phyloP scores from a whole-genome alignment of 2,113 vertebrate species.

The Nyctibius bracteatus region DNA sequence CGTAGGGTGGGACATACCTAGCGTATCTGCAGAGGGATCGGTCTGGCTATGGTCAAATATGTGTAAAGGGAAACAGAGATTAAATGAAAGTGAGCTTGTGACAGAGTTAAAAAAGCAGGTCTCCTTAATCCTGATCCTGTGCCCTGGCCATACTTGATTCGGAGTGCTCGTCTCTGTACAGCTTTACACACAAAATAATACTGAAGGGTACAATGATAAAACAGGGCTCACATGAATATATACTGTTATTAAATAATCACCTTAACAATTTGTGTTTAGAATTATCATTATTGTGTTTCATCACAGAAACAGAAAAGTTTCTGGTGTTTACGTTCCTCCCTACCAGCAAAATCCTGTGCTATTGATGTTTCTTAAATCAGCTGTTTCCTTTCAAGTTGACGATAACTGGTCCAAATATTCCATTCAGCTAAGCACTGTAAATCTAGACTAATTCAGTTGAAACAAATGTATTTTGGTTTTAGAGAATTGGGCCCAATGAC shows the following conservation, averaged over 20 bases:
- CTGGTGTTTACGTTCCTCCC: not conserved
- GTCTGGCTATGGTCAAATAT: not conserved
- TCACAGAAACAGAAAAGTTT: not conserved
- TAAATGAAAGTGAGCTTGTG: not conserved
- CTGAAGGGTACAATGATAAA: not conserved
- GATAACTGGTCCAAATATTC: not conserved
- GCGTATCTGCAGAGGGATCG: not conserved
- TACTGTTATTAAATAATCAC: not conserved
- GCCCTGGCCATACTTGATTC: not conserved
- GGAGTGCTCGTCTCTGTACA: not conserved
- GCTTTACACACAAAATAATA: not conserved
- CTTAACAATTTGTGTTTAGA: not conserved
- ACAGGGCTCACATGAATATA: not conserved
- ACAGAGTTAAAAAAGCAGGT: not conserved
- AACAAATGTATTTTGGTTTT: not conserved
- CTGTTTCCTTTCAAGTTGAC: not conserved
- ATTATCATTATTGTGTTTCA: not conserved
- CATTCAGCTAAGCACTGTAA: not conserved
- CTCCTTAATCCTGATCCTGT: not conserved
- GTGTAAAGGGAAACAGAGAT: not conserved
- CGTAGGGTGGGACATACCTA: fast-evolving
- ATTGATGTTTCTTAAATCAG: not conserved
- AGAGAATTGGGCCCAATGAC: not conserved
- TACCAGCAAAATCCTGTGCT: not conserved
- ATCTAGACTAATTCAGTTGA: not conserved